A percentile compares a stretch with the other conserved stretches of the same genome.
Conservation (phyloP, 2,797 vertebrate genomes). For the Hypotaenidia philippensis region DNA sequence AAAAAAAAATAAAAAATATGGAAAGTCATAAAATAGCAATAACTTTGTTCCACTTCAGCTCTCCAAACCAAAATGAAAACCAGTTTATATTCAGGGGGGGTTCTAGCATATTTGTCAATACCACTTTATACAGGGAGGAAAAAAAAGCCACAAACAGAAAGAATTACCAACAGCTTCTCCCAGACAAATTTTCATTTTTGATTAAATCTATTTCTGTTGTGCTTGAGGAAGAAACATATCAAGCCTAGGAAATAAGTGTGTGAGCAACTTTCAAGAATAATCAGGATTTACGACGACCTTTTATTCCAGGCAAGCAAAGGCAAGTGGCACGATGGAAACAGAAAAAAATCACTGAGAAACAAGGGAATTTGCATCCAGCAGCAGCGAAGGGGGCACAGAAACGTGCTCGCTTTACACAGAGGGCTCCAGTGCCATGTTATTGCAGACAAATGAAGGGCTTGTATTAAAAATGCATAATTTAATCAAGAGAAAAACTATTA, state of each 20-base stretch:
- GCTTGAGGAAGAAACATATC: neutral
- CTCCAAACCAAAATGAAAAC: neutral
- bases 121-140: neutral
- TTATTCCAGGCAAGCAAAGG: conserved; percentile 44
- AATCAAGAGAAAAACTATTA: conserved; percentile 74
- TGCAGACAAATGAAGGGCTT: conserved; percentile 61
- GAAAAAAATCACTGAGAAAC: neutral
- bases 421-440: neutral
- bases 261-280: conserved; percentile 31
- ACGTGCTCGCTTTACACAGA: neutral
- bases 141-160: neutral
- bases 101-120: neutral
- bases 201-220: conserved; percentile 5
- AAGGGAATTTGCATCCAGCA: conserved; percentile 45
- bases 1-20: neutral
- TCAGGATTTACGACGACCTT: conserved; percentile 42
- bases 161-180: neutral
- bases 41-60: neutral
- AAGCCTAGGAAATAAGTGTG: conserved; percentile 22
- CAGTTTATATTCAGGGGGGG: neutral
- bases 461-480: conserved; percentile 78
- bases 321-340: neutral
- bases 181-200: conserved; percentile 10
- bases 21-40: neutral
- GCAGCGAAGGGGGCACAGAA: neutral